Evolutionary conservation across 2,113 vertebrate genomes (phyloP).

Genomic region (Planiliza haematocheilus): DNA sequence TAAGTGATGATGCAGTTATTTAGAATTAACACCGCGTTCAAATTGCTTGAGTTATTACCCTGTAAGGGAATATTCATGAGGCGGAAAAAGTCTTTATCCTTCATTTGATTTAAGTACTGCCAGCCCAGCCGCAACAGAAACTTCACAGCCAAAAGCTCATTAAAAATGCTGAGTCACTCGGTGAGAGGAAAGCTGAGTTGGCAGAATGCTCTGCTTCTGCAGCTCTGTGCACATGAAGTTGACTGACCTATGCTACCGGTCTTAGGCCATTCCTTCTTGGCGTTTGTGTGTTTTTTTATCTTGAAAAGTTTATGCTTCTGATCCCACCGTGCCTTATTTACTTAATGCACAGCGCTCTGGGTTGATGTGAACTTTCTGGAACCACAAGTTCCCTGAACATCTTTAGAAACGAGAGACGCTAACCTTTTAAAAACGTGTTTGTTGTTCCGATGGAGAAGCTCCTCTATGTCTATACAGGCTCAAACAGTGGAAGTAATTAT

Average conservation of each 20-base stretch:
- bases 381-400: no score
- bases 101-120: conserved; percentile 68
- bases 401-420: no score
- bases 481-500: no score
- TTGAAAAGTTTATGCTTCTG: not conserved
- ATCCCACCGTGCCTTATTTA: not conserved
- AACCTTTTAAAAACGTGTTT: no score
- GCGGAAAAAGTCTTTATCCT: conserved; percentile 57
- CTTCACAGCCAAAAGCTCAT: conserved; percentile 46
- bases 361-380: not conserved
- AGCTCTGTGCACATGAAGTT: conserved; percentile 16
- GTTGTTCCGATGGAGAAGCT: no score
- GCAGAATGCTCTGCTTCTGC: conserved; percentile 43
- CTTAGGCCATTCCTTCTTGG: not conserved
- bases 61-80: conserved; percentile 66
- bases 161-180: conserved; percentile 64
- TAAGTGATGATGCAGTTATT: conserved; percentile 26
- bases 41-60: conserved; percentile 51
- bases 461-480: no score
- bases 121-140: conserved; percentile 48
- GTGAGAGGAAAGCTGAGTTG: conserved; percentile 40
- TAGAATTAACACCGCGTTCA: conserved; percentile 47
- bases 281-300: not conserved
- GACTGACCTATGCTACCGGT: conserved; percentile 18
- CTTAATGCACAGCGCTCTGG: not conserved